These are phyloP conservation scores for Columbina picui DNA, from an alignment of 2,113 vertebrate genomes.

Conservation along the genomic window DNA sequence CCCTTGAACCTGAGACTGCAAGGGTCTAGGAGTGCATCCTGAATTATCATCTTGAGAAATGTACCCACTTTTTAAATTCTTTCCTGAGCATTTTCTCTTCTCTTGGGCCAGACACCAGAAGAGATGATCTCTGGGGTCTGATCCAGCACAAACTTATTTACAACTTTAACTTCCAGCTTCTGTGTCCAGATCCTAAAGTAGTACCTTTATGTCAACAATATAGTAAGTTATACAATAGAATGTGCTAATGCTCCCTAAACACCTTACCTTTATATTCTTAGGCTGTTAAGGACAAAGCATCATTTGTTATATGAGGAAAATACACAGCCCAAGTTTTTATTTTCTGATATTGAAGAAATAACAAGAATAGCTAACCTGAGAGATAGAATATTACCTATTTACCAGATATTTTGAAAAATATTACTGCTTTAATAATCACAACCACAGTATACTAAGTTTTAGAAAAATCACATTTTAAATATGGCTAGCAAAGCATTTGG, in stretches of 20 bases:
- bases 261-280: background rate
- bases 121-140: background rate
- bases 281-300: background rate
- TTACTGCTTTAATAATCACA: background rate
- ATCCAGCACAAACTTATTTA: background rate
- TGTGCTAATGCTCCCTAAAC: background rate
- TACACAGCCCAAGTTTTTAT: background rate
- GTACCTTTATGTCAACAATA: background rate
- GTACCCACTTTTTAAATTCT: background rate
- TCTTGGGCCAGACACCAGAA: background rate
- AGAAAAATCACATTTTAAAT: background rate
- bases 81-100: background rate
- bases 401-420: background rate
- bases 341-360: background rate
- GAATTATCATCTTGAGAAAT: background rate
- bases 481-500: background rate
- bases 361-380: background rate
- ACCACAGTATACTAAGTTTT: background rate
- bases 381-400: background rate
- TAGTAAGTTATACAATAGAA: background rate
- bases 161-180: background rate
- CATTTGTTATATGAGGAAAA: background rate
- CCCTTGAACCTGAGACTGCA: background rate
- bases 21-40: background rate
- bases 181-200: background rate